phyloP scores from a whole-genome alignment of 2,113 vertebrate genomes.

The Carassius gibelio region DNA sequence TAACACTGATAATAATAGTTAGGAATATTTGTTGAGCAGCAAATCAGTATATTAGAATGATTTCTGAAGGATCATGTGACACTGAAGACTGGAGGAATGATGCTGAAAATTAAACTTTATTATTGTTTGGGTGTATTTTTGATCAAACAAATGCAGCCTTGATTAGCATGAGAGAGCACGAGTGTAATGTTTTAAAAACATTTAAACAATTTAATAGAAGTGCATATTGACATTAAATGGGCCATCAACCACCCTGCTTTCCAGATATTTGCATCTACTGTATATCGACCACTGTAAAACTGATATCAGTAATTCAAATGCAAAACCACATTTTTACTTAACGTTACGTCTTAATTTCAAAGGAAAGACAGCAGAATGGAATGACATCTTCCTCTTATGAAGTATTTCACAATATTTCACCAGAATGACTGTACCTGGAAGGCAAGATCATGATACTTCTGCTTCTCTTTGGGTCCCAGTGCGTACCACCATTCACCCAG shows the following conservation, averaged over 20 bases:
- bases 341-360: background rate
- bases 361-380: background rate
- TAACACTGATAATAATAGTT: background rate
- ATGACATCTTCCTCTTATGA: background rate
- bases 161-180: no score
- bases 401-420: background rate
- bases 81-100: no score
- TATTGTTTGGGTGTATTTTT: no score
- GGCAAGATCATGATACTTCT: conserved; percentile 92
- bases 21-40: background rate
- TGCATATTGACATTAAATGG: background rate
- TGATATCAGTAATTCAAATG: conserved; percentile 16
- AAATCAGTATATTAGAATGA: background rate
- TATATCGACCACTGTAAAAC: background rate
- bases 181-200: background rate
- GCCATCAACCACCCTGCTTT: background rate
- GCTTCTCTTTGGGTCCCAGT: conserved; percentile 89
- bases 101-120: no score
- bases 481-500: conserved; percentile 96
- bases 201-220: background rate
- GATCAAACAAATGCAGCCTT: no score
- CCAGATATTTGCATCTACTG: conserved; percentile 16
- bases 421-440: conserved; percentile 81
- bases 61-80: background rate
- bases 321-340: background rate